Percentiles rank a stretch among this genome's conserved stretches.
These are phyloP conservation scores for Galerucella nymphaeae DNA, from an alignment of 2,888 invertebrate species.

Conservation along the genomic window DNA sequence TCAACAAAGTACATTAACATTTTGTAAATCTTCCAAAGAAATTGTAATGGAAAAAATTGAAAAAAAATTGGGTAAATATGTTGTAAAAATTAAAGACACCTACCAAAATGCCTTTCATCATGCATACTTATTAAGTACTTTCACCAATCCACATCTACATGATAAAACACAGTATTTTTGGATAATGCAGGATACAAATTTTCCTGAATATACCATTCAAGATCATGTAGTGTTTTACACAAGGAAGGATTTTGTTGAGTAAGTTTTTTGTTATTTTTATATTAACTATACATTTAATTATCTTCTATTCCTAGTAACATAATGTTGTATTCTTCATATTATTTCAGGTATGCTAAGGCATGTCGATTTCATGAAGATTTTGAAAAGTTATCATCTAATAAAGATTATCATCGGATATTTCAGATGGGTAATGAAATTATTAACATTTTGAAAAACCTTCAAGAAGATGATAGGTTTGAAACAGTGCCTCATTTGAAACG, in stretches of 20 bases:
- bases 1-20: conserved; percentile 53
- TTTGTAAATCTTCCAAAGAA: conserved; percentile 50
- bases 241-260: conserved; percentile 53
- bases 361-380: conserved; percentile 24
- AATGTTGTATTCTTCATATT: background rate
- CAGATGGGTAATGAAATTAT: conserved; percentile 6
- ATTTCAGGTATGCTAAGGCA: conserved; percentile 34
- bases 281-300: too few relatives aligned
- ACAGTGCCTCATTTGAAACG: conserved; percentile 49
- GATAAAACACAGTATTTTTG: conserved; percentile 52
- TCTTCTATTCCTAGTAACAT: too few relatives aligned
- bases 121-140: conserved; percentile 55
- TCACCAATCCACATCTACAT: conserved; percentile 50
- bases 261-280: conserved; percentile 23
- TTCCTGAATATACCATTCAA: conserved; percentile 51
- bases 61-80: conserved; percentile 52
- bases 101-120: conserved; percentile 51
- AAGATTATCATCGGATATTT: conserved; percentile 12
- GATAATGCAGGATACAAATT: conserved; percentile 45
- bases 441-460: conserved; percentile 20
- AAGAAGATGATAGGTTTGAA: conserved; percentile 28
- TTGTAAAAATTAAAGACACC: conserved; percentile 52
- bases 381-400: conserved; percentile 9
- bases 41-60: conserved; percentile 51
- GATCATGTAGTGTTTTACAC: conserved; percentile 52